Conservation (phyloP, 1,140 invertebrate genomes). For the Dermatophagoides farinae region DNA sequence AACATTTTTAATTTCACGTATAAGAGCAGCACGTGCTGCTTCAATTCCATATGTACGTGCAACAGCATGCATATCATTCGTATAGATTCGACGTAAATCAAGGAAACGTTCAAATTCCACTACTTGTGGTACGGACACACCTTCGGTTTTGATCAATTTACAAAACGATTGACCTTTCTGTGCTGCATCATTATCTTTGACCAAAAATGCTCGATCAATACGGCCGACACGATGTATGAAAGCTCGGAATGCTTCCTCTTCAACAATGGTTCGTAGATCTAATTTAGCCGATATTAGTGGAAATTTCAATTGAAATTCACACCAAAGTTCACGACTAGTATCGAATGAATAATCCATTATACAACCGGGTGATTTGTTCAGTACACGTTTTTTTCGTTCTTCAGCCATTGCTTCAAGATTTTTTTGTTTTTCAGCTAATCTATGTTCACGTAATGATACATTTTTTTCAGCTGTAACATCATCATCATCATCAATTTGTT, state of each 20-base stretch:
- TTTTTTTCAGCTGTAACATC: conserved; percentile 12
- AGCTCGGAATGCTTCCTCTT: conserved; percentile 44
- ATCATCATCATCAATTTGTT: conserved; percentile 10
- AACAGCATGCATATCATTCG: conserved; percentile 83
- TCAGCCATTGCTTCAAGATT: background rate
- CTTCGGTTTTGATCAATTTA: conserved; percentile 55
- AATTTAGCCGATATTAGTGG: conserved; percentile 29
- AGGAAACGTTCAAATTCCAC: conserved; percentile 55
- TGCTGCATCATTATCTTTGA: conserved; percentile 16
- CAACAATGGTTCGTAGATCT: conserved; percentile 59
- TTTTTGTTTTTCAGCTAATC: background rate
- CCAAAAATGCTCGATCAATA: conserved; percentile 18
- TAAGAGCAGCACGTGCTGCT: conserved; percentile 70
- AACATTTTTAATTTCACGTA: conserved; percentile 68
- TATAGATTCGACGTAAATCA: conserved; percentile 67
- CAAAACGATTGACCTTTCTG: conserved; percentile 11
- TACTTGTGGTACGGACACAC: conserved; percentile 80
- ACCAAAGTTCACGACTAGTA: conserved; percentile 44
- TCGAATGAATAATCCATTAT: conserved; percentile 55
- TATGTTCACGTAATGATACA: background rate
- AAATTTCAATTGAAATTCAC: conserved; percentile 44
- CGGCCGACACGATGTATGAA: conserved; percentile 14
- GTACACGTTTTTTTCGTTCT: background rate
- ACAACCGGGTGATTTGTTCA: conserved; percentile 21
- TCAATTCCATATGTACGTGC: conserved; percentile 78